Base-by-base conservation (phyloP, 2,888 invertebrate species). In the Idaea straminata region DNA sequence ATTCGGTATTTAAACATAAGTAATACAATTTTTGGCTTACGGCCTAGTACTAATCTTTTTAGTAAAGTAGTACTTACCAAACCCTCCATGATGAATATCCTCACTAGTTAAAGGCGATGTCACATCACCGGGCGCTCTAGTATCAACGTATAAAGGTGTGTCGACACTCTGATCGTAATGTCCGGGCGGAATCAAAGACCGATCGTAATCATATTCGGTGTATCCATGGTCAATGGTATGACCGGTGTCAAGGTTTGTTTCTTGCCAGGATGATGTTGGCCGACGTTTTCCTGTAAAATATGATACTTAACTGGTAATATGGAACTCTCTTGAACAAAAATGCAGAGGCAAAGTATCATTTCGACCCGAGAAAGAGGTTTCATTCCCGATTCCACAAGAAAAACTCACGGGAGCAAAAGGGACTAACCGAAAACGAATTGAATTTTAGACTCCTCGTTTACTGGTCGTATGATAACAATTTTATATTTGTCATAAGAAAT, bases 211-310 rank as follows among this genome's bases (percentile, higher is more conserved):
- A 47, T 94, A 86, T 13, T 91, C 87, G 0, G 81, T 76, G 47
- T 94, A 87, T 4, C 95, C 95, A 74, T 95, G 96, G 82, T 98
- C 97, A 63, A 95, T 92, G 0, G 96, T 96, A 67, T 95, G 94
- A 80, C 96, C 96, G 0, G 96, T 95, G 84, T 98, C 98, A 36
- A 98, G 89, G 87, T 98, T 98, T 0, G 98, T 98, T 88, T 98
- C 98, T 65, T 96, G 94, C 96, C 98, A 98, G 0, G 95, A 95
- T 3, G 96, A 95, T 61, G 94, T 95, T 16, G 95, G 93, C 67
- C 95, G 95, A 5, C 80, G 83, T 79, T 88, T 88, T 5, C 83
- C 86, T 86, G 70, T 0, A 71, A 74, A 47, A 47, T 47, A 10
- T 6, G 47, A 47, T 10, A 4, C n/a, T n/a, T n/a, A n/a, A n/a